Base-by-base conservation (phyloP, 2,113 vertebrate genomes). In the Otolemur garnettii region DNA sequence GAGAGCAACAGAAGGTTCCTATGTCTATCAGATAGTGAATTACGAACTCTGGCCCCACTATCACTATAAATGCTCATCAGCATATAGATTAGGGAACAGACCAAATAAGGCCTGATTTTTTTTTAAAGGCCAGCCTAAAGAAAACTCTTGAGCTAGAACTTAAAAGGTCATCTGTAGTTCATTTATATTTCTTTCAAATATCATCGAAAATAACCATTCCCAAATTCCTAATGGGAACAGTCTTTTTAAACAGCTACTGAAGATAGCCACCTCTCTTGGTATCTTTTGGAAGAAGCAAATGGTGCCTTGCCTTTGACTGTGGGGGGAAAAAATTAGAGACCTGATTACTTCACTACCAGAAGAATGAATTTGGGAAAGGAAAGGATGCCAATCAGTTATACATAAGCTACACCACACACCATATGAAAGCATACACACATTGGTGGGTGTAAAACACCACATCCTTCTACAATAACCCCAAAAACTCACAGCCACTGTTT, bases 341-440 rank as follows among this genome's bases (percentile, higher is more conserved):
- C 12, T 5, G 53, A 33, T 77, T 24, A 1, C 10, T 35, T 66
- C n/a, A 1, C 19, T 38, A 17, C 21, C 33, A 26, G 53, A 18
- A 78, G 75, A 9, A 68, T n/a, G 35, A 24, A 2, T 5, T 0
- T 22, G 21, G 59, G 80, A 42, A 53, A 93, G 35, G 53, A 21
- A 0, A 21, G 3, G 3, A 7, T 1, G 5, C 33, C 7, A 1
- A 2, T 0, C 24, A 6, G 33, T 0, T 3, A 5, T 3, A 1
- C 2, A 33, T 3, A 1, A 13, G 19, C 60, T 10, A 4, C 0
- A 5, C 7, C 55, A 55, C 19, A 0, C 14, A 8, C 24, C 19
- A 0, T 21, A 53, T 4, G 0, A 0, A 0, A 15, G 22, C 5
- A 17, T 11, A 19, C 2, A 0, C 50, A 2, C 35, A 45, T 60